Conservation (phyloP, 2,797 vertebrate species). For the Mormyrops boulengeri region DNA sequence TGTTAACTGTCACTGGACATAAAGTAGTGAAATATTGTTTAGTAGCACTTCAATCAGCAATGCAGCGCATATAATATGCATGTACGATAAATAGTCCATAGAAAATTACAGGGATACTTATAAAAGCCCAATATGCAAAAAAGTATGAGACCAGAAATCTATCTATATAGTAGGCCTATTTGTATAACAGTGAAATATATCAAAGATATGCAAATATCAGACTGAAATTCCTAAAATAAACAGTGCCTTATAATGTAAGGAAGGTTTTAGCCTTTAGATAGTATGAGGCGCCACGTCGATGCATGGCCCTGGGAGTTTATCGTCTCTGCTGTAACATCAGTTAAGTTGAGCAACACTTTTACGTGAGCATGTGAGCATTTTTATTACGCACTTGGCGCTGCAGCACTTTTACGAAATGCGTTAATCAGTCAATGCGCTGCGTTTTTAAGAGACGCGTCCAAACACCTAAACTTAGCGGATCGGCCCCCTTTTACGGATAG, state of each 20-base stretch:
- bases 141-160: background rate
- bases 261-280: background rate
- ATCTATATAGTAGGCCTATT: background rate
- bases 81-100: background rate
- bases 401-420: background rate
- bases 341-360: background rate
- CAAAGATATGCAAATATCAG: background rate
- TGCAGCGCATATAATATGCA: background rate
- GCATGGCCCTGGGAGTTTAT: background rate
- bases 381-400: background rate
- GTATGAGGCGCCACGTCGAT: background rate
- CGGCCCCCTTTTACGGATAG: background rate
- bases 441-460: background rate
- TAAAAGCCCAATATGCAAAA: background rate
- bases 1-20: background rate
- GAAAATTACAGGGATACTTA: background rate
- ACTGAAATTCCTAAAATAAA: background rate
- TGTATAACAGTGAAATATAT: background rate
- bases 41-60: background rate
- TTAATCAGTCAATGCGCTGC: background rate
- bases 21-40: background rate
- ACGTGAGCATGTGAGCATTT: background rate
- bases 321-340: background rate
- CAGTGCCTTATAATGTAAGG: background rate
- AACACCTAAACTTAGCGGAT: background rate